These are phyloP conservation scores for Eurois occulta DNA, from an alignment of 2,888 invertebrate genomes.

Conservation along the genomic window DNA sequence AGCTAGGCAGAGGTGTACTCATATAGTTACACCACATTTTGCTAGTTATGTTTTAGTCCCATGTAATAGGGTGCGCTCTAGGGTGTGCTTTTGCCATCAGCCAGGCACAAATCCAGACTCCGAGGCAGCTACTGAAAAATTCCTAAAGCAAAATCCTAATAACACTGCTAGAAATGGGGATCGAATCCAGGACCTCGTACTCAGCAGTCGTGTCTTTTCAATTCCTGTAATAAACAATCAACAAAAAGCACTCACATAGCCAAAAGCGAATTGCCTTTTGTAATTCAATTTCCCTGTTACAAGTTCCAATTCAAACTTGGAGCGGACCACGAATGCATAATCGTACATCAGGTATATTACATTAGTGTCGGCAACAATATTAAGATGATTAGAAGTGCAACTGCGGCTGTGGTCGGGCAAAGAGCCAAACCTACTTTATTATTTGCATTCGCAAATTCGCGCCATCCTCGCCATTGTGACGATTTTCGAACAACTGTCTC, in stretches of 20 bases:
- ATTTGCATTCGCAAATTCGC: slow-evolving; percentile 74
- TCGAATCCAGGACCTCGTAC: neutral
- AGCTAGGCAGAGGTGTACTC: neutral
- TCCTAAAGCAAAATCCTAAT: neutral
- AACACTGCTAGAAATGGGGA: neutral
- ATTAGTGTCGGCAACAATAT: slow-evolving; percentile 68
- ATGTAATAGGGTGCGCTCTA: neutral
- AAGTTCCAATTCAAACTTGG: slow-evolving; percentile 56
- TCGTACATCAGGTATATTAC: slow-evolving; percentile 63
- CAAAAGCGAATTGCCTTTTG: slow-evolving; percentile 45
- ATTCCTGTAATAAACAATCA: slow-evolving; percentile 12
- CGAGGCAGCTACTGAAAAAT: neutral
- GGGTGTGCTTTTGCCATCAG: neutral
- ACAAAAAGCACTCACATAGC: slow-evolving; percentile 21
- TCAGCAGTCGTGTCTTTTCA: neutral
- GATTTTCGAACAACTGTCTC: slow-evolving; percentile 72
- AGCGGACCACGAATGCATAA: slow-evolving; percentile 56
- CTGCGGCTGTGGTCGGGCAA: slow-evolving; percentile 63
- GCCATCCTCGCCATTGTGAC: slow-evolving; percentile 66
- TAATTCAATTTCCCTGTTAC: slow-evolving; percentile 60
- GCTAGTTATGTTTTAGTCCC: neutral
- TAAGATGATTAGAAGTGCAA: slow-evolving; percentile 71
- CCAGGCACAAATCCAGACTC: neutral
- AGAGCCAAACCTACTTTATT: slow-evolving; percentile 66
- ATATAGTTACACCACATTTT: neutral